These are phyloP conservation scores for Drosophila robusta DNA, from an alignment of 2,888 invertebrate genomes.

Conservation along the genomic window DNA sequence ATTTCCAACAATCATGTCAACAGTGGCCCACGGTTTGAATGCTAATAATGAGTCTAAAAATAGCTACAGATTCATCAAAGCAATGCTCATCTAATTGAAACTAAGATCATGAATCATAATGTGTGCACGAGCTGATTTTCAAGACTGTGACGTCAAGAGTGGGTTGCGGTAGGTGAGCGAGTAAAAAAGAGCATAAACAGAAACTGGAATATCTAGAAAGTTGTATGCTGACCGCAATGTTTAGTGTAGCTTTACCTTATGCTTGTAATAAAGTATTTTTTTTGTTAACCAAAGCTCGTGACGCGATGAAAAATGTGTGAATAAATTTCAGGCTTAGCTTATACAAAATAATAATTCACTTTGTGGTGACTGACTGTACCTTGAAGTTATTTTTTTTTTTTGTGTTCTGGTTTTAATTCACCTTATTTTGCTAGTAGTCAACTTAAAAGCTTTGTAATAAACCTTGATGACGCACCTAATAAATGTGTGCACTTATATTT, in stretches of 20 bases:
- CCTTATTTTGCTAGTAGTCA: conserved; percentile 7
- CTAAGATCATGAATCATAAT: conserved; percentile 55
- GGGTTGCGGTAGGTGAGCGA: conserved; percentile 7
- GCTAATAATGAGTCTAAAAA: conserved; percentile 32
- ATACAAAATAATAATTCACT: conserved; percentile 5
- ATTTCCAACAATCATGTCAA: conserved; percentile 14
- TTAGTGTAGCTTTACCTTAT: conserved; percentile 15
- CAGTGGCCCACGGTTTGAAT: conserved; percentile 1
- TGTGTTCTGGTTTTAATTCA: conserved; percentile 4
- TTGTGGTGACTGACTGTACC: conserved; percentile 57
- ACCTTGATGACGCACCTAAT: conserved; percentile 61
- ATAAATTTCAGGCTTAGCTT: conserved; percentile 35
- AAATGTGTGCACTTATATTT: conserved; percentile 40
- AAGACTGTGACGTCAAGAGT: conserved; percentile 64
- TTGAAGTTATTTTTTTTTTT: conserved; percentile 13
- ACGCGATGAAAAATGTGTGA: conserved; percentile 57
- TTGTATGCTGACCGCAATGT: conserved; percentile 29
- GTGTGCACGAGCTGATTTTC: conserved; percentile 9
- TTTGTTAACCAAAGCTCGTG: conserved; percentile 41
- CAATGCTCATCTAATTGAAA: conserved; percentile 20
- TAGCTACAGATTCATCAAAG: conserved; percentile 41
- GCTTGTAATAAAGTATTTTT: conserved; percentile 4
- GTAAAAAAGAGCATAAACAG: neutral
- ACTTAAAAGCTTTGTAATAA: conserved; percentile 31
- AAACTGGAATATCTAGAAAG: conserved; percentile 41